phyloP scores from a whole-genome alignment of 2,113 vertebrate species.

The Telmatochromis sp. region DNA sequence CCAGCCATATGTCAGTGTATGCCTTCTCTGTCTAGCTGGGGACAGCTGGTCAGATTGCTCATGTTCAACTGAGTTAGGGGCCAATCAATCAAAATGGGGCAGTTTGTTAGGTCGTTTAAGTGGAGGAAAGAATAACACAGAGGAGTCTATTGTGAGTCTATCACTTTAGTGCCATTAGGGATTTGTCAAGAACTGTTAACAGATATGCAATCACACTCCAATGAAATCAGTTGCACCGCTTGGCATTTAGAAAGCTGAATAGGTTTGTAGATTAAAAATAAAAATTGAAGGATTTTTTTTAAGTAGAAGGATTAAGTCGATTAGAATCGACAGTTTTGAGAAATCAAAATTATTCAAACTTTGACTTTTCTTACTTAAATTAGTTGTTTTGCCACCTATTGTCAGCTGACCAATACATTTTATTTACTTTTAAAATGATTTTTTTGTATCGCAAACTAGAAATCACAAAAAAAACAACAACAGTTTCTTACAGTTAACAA shows the following conservation, averaged over 20 bases:
- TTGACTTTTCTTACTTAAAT: not conserved
- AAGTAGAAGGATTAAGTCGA: not conserved
- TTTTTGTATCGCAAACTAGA: not conserved
- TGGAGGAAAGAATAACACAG: slow-evolving; percentile 2
- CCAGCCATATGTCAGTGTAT: slow-evolving; percentile 59
- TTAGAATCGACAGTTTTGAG: not conserved
- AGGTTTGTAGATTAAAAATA: not conserved
- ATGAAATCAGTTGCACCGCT: not conserved
- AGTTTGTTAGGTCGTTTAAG: slow-evolving; percentile 49
- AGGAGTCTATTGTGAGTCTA: slow-evolving; percentile 44
- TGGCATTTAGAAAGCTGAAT: not conserved
- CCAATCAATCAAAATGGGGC: slow-evolving; percentile 66
- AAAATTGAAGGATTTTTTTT: not conserved
- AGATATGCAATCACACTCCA: slow-evolving; percentile 2
- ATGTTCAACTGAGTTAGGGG: slow-evolving; percentile 56
- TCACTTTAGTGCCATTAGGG: slow-evolving; percentile 39
- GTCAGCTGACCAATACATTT: not conserved
- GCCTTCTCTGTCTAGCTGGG: slow-evolving; percentile 42
- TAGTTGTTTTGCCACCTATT: not conserved
- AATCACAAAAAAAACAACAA: not conserved
- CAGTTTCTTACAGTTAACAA: not conserved
- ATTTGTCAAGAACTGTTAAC: slow-evolving; percentile 37
- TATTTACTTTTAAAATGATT: not conserved
- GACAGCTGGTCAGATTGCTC: slow-evolving; percentile 71
- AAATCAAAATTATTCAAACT: not conserved